Evolutionary conservation across 2,113 vertebrate species (phyloP), one percentile per base, ranked within the genome.

Genomic region (Caranx melampygus): DNA sequence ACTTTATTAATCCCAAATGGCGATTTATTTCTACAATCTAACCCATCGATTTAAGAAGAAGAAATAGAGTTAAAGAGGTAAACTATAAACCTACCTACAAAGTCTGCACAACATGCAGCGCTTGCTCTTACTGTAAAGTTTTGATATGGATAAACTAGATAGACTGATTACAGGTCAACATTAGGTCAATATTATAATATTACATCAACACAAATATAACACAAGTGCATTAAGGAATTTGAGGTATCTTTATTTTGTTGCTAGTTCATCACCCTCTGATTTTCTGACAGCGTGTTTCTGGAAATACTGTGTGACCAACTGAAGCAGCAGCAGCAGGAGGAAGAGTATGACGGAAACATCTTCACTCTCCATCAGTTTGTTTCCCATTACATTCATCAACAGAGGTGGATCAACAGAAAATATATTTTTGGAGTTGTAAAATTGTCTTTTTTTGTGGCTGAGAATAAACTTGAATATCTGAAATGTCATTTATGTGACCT

Each of bases 291-390:
- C 94, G 10, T 96, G 96, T 88, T 96, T 96, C 92, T 96, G 95
- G 96, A 96, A 96, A 76, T 96, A 96, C 80, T 96, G 96, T 31
- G 94, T 96, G 83, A 96, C 94, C 90, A 96, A 94, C 87, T 95
- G 91, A 73, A 78, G 62, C 31, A 37, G 75, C 47, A 26, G 59
- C 68, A 33, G 59, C 71, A n/a, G 60, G 66, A n/a, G 55, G 62
- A 57, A 52, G 34, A 69, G 52, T 55, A 31, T 4, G 37, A 70
- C 12, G 73, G 72, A 79, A 62, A 79, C 26, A 12, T 18, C 59
- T 26, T 70, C 49, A 60, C 54, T 60, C 62, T 64, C 10, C 64
- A 74, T 45, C 54, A 12, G 42, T 82, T 77, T 72, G 4, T 82
- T 87, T 80, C 44, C 47, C 52, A 75, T 35, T 51, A 58, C 44